Evolutionary conservation across 2,888 invertebrate genomes (phyloP), one percentile per base, ranked within the genome.

Genomic region (Gandaritis pyraliata): DNA sequence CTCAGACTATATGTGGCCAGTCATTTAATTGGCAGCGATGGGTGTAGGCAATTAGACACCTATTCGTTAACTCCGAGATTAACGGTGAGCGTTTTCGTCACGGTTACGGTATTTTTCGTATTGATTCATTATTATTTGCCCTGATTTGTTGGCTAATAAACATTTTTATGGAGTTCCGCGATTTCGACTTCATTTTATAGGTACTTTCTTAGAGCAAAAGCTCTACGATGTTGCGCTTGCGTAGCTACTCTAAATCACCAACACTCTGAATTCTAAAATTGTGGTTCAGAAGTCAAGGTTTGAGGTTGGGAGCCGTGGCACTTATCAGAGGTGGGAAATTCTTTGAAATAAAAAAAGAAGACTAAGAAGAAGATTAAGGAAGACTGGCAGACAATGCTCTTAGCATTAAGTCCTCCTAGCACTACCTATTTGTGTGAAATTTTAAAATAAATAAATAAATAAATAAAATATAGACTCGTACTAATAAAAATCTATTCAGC

Each of bases 21-120:
- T 23, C 56, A 68, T 77, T 80, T 82, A 78, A 82, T 83, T 82
- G 75, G 74, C 73, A 66, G 70, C 66, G 66, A 72, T 60, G 51
- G 46, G 55, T 59, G 60, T 75, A 72, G 70, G 75, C 76, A 80
- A 80, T 82, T 78, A 77, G 68, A 70, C 77, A 73, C 75, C 72
- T 70, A 72, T 73, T 70, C 69, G 72, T 75, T 69, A 73, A 69
- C 53, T 64, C 46, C 41, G 18, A 74, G 70, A 72, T 69, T 74
- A 69, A 72, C 74, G 75, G 72, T 69, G 71, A 70, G 71, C 58
- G 60, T 67, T 61, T 70, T 55, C 64, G 64, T 65, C 66, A 69
- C 66, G 58, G 67, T 68, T 69, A 71, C 67, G 68, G 69, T 69
- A 66, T 61, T 68, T 64, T 68, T 63, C 63, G 57, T 61, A 64